phyloP scores from a whole-genome alignment of 2,113 vertebrate genomes.

The Anoplopoma fimbria region DNA sequence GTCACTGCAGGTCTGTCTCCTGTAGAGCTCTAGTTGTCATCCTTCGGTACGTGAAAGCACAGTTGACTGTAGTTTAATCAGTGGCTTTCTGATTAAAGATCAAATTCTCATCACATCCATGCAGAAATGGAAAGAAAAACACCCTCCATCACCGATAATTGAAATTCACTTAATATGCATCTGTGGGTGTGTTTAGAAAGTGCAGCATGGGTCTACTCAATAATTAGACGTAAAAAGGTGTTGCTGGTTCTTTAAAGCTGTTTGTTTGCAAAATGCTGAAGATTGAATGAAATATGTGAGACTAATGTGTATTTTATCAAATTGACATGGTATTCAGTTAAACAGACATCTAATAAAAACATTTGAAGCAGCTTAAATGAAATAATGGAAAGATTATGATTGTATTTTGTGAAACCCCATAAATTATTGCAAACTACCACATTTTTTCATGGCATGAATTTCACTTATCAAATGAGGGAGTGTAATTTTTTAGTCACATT shows the following conservation, averaged over 20 bases:
- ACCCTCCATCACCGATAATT: constrained; percentile 85
- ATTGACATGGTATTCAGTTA: constrained; percentile 32
- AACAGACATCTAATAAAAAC: constrained; percentile 18
- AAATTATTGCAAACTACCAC: constrained; percentile 8
- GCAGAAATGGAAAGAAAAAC: constrained; percentile 86
- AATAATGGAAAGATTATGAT: constrained; percentile 8
- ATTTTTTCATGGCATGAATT: constrained; percentile 87
- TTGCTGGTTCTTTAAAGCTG: constrained; percentile 28
- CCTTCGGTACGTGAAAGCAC: constrained; percentile 84
- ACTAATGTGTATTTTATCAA: constrained; percentile 33
- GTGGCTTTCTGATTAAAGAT: constrained; percentile 86
- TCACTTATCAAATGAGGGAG: constrained; percentile 99
- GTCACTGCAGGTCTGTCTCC: constrained; percentile 38
- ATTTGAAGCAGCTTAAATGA: constrained; percentile 12
- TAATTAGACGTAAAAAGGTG: constrained; percentile 2
- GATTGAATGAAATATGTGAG: constrained; percentile 23
- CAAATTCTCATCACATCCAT: constrained; percentile 85
- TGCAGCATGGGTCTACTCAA: constrained; percentile 23
- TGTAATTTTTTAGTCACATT: constrained; percentile 90
- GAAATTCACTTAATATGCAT: constrained; percentile 81
- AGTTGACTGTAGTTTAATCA: constrained; percentile 85
- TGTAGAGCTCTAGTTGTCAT: constrained; percentile 75
- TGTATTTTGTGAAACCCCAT: constrained; percentile 22
- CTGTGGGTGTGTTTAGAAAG: constrained; percentile 42
- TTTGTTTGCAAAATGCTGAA: constrained; percentile 29